Base-by-base conservation (phyloP, 2,113 vertebrate genomes). In the Scolopax mira region DNA sequence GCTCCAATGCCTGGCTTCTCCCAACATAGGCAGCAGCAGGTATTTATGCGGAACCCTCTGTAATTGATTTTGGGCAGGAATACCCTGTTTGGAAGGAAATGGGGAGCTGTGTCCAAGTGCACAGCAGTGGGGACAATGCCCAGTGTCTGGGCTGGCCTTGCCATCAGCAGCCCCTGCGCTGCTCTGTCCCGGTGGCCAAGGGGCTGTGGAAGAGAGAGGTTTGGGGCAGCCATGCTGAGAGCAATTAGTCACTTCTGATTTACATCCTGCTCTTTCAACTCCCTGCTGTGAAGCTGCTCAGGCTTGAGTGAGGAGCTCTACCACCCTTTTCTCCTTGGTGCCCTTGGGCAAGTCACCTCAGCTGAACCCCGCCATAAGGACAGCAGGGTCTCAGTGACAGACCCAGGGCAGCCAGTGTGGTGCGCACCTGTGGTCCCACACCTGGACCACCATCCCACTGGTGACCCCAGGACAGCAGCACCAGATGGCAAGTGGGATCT, bases 181-280 rank as follows among this genome's bases (percentile, higher is more conserved):
- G 65, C 71, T 60, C 44, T 42, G n/a, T 79, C 49, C 1, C 9
- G 61, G 81, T 75, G 83, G 61, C 52, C 79, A 31, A 61, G 79
- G 71, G 93, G 85, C 48, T 0, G 6, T 72, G 71, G 75, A 84
- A 73, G 44, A 77, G n/a, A 52, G 62, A 64, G 72, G 74, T 35
- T 78, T 18, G 81, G 66, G 81, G 61, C 71, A 72, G 74, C 88
- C 41, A 18, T 44, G 67, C 41, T 55, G 69, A 90, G 80, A 74
- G 89, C 79, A 93, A 79, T 94, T 89, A 93, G 86, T 90, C 77
- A 81, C 51, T 85, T 83, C 95, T 92, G 79, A 95, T 96, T 95
- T 95, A 84, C 89, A 94, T 93, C 87, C 90, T 84, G 71, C 66
- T 88, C 88, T 93, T 93, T 89, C 92, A 88, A n/a, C 90, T 96